A percentile compares a stretch with the other conserved stretches of the same genome.
Evolutionary conservation across 2,113 vertebrate genomes (phyloP).

Genomic region (Menidia beryllina): DNA sequence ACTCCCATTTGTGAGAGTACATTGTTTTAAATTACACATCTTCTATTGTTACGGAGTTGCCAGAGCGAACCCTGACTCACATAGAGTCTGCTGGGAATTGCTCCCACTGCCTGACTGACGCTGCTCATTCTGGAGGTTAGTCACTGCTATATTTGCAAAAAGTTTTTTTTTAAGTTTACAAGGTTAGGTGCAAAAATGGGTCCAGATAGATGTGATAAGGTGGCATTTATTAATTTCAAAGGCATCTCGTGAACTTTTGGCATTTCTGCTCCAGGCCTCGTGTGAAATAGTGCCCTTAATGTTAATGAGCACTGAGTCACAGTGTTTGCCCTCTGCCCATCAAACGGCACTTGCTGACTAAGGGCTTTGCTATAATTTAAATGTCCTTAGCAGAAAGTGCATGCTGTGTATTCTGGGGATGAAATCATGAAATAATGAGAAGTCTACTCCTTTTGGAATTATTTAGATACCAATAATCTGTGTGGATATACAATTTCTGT

Average conservation of each 20-base stretch:
- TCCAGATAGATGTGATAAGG: conserved; percentile 31
- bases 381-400: conserved; percentile 32
- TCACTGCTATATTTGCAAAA: conserved; percentile 40
- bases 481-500: too few species aligned
- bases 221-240: conserved; percentile 32
- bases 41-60: neutral
- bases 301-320: conserved; percentile 43
- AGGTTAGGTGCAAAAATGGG: conserved; percentile 28
- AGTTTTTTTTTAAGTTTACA: conserved; percentile 8
- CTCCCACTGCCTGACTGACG: conserved; percentile 3
- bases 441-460: too few species aligned
- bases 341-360: conserved; percentile 55
- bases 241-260: conserved; percentile 35
- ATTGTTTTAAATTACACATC: neutral
- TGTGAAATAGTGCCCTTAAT: conserved; percentile 20
- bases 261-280: conserved; percentile 20
- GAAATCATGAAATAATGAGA: conserved; percentile 25
- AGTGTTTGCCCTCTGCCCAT: conserved; percentile 52
- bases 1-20: neutral
- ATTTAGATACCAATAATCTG: too few species aligned
- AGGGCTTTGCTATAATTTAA: conserved; percentile 22
- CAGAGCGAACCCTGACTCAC: neutral
- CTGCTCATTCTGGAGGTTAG: neutral
- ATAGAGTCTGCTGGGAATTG: conserved; percentile 3
- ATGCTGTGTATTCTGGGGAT: conserved; percentile 26